Evolutionary conservation across 2,113 vertebrate species (phyloP).

Genomic region (Gobio gobio): DNA sequence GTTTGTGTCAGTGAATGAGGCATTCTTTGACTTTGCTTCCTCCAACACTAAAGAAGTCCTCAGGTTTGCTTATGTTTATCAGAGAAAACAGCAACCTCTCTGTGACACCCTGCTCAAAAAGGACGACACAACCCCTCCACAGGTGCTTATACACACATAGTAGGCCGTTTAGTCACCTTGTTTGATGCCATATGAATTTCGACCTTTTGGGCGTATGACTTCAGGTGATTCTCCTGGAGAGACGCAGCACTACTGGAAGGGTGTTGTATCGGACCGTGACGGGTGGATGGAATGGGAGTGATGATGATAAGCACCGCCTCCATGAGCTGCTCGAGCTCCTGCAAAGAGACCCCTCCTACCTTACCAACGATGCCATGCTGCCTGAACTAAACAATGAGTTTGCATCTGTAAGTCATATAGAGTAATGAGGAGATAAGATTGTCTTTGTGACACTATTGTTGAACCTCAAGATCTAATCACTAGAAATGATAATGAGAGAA

Average conservation of each 20-base stretch:
- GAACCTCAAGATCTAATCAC: neutral
- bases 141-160: conserved; percentile 56
- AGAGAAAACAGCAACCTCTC: conserved; percentile 84
- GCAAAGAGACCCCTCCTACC: conserved; percentile 84
- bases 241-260: conserved; percentile 82
- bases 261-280: conserved; percentile 82
- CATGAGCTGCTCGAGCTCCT: conserved; percentile 87
- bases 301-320: conserved; percentile 84
- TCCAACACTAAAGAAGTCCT: conserved; percentile 87
- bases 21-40: conserved; percentile 88
- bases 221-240: conserved; percentile 92
- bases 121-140: conserved; percentile 67
- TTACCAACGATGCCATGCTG: conserved; percentile 83
- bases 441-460: neutral
- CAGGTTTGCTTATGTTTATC: conserved; percentile 88
- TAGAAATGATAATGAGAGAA: neutral
- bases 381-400: conserved; percentile 89
- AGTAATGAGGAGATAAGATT: neutral
- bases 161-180: neutral
- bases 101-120: conserved; percentile 79
- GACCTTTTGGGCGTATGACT: neutral
- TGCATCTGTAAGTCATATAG: conserved; percentile 80
- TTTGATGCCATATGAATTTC: neutral
- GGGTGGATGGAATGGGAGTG: conserved; percentile 88
- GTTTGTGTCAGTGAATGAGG: conserved; percentile 76